These are phyloP conservation scores for Craseonycteris thonglongyai DNA, from an alignment of 2,113 vertebrate species.

Conservation along the genomic window DNA sequence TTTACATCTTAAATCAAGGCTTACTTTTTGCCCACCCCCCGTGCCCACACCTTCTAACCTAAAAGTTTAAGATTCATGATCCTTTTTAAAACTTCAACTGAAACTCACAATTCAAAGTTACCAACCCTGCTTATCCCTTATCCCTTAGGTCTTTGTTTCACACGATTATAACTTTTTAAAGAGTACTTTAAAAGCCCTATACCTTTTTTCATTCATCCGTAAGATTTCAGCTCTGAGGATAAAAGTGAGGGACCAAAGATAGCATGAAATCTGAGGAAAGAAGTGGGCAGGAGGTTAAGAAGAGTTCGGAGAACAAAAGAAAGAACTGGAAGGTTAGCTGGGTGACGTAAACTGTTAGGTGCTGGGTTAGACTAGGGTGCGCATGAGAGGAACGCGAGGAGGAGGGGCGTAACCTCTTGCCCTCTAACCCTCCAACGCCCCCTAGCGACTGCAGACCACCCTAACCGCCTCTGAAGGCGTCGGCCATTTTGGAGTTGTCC, in stretches of 20 bases:
- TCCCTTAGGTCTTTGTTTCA: background rate
- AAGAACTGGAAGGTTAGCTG: background rate
- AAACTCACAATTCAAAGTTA: background rate
- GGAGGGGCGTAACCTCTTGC: background rate
- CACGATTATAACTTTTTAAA: background rate
- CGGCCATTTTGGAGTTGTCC: slow-evolving; percentile 9
- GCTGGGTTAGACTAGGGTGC: background rate
- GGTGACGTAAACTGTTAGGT: background rate
- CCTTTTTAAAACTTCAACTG: background rate
- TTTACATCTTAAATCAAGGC: background rate
- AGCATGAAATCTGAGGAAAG: background rate
- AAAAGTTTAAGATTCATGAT: background rate
- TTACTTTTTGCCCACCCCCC: no score
- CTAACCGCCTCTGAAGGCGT: fast-evolving
- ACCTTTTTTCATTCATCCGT: slow-evolving; percentile 60
- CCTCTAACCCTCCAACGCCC: background rate
- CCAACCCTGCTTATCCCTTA: background rate
- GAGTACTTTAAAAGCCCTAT: slow-evolving; percentile 45
- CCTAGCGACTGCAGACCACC: background rate
- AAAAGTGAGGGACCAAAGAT: background rate
- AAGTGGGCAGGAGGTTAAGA: background rate
- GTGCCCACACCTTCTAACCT: background rate
- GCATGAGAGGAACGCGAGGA: background rate
- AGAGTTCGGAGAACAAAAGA: background rate
- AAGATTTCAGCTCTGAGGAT: background rate